phyloP scores from a whole-genome alignment of 1,140 invertebrate genomes.

The Dreissena rostriformis region DNA sequence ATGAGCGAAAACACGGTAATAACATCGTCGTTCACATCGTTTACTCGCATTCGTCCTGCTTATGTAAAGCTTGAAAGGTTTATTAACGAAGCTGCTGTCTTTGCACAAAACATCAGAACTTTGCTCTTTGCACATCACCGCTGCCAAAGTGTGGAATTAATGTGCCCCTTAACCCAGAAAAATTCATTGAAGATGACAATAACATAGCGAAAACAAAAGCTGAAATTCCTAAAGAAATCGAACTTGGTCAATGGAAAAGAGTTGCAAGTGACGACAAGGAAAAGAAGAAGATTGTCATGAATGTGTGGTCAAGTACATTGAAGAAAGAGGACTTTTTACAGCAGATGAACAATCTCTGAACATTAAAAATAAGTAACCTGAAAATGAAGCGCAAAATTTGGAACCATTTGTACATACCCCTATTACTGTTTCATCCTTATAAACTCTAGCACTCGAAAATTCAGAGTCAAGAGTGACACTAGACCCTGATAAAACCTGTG shows the following conservation, averaged over 20 bases:
- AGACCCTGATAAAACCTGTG: too few relatives aligned
- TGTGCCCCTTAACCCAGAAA: slow-evolving; percentile 46
- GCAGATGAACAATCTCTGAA: slow-evolving; percentile 39
- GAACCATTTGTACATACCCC: too few relatives aligned
- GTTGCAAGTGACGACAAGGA: slow-evolving; percentile 29
- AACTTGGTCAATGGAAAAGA: slow-evolving; percentile 43
- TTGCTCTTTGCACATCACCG: slow-evolving; percentile 33
- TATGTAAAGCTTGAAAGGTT: slow-evolving; percentile 44
- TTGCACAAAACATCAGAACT: slow-evolving; percentile 61
- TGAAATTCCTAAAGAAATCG: background rate
- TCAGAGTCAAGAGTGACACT: too few relatives aligned
- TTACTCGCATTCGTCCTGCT: slow-evolving; percentile 45
- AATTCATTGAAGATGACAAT: slow-evolving; percentile 7
- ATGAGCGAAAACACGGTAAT: slow-evolving; percentile 47
- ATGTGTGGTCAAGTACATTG: background rate
- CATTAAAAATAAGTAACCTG: slow-evolving; percentile 53
- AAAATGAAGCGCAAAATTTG: slow-evolving; percentile 43
- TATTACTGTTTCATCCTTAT: too few relatives aligned
- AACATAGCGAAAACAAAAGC: background rate
- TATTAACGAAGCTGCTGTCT: slow-evolving; percentile 51
- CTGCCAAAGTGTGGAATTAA: slow-evolving; percentile 34
- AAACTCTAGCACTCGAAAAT: too few relatives aligned
- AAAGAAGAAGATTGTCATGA: slow-evolving; percentile 34
- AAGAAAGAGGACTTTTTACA: slow-evolving; percentile 40
- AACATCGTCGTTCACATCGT: slow-evolving; percentile 41